Percentiles rank a stretch among this genome's conserved stretches.
These are phyloP conservation scores for Spilarctia lutea DNA, from an alignment of 2,888 invertebrate species.

Conservation along the genomic window DNA sequence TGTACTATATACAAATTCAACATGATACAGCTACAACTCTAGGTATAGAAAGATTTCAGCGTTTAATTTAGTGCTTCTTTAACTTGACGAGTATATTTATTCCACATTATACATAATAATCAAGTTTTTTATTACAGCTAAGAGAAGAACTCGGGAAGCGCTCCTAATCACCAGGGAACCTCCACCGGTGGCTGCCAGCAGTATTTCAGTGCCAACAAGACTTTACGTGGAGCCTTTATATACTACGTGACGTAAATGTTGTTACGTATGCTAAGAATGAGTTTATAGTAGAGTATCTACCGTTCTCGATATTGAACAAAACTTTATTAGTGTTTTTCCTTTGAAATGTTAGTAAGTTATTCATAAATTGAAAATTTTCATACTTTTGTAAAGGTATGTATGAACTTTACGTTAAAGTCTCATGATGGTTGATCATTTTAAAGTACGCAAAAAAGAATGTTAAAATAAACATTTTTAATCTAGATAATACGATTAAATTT, in stretches of 20 bases:
- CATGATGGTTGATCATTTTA: no score
- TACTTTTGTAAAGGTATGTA: neutral
- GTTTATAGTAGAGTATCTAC: neutral
- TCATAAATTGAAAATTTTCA: neutral
- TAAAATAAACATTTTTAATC: no score
- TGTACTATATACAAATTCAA: no score
- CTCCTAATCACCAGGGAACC: constrained; percentile 68
- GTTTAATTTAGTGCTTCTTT: neutral
- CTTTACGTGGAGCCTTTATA: constrained; percentile 80
- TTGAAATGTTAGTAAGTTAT: no score
- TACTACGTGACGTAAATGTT: constrained; percentile 66
- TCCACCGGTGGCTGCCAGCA: constrained; percentile 66
- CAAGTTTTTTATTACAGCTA: constrained; percentile 59
- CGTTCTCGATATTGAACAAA: neutral
- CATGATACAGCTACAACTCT: no score
- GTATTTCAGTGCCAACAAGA: constrained; percentile 72
- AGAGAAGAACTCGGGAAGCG: constrained; percentile 68
- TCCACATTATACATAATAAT: neutral
- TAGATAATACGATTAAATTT: no score
- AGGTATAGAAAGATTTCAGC: neutral
- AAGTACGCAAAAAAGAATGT: no score
- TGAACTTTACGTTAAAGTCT: no score
- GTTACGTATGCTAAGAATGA: neutral
- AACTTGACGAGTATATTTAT: no score
- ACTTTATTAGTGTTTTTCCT: neutral